A percentile compares a stretch with the other conserved stretches of the same genome.
These are phyloP conservation scores for Parnassius smintheus DNA, from an alignment of 2,888 invertebrate species.

Conservation along the genomic window DNA sequence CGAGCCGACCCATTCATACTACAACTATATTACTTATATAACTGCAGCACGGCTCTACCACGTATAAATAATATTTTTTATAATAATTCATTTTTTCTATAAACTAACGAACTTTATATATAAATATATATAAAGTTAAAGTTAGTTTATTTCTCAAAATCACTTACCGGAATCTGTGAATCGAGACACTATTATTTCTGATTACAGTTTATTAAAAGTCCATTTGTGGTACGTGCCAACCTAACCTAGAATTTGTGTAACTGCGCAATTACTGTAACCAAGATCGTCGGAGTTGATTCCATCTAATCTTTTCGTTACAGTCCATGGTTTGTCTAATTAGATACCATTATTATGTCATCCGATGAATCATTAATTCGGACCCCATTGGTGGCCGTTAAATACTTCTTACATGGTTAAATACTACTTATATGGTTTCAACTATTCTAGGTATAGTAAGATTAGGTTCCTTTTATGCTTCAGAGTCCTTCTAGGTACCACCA, in stretches of 20 bases:
- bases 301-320: conserved; percentile 3
- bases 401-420: too few species aligned
- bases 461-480: too few species aligned
- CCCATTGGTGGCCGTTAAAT: neutral
- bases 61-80: too few species aligned
- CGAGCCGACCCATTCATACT: too few species aligned
- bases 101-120: too few species aligned
- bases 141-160: neutral
- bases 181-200: conserved; percentile 16
- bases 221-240: conserved; percentile 1
- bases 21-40: too few species aligned
- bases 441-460: too few species aligned
- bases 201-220: conserved; percentile 19
- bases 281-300: conserved; percentile 10
- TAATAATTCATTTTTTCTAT: too few species aligned
- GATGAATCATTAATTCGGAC: neutral
- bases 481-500: too few species aligned
- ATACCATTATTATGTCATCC: conserved; percentile 2
- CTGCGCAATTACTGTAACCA: conserved; percentile 3
- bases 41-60: too few species aligned
- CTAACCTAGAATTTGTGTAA: neutral
- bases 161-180: conserved; percentile 10
- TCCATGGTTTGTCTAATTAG: conserved; percentile 1
- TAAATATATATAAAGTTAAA: neutral
- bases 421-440: too few species aligned